Evolutionary conservation across 92 coral and sea anemone genomes (phyloP), one percentile per base, ranked within the genome.

Genomic region (Porites rus): DNA sequence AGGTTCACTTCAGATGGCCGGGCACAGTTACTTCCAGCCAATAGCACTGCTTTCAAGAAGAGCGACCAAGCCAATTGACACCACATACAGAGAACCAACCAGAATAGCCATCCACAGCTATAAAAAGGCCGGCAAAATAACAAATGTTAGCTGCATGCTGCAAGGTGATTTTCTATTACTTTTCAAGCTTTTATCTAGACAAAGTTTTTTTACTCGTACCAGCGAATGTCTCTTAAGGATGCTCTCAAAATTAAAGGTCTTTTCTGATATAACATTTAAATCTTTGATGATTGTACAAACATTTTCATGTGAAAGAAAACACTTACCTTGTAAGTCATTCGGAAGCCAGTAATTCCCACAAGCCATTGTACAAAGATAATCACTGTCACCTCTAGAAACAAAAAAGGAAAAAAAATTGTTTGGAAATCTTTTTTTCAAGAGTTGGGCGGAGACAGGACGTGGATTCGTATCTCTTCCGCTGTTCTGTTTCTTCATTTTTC

Each of bases 331-430:
- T 96, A 96, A 9, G 99, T 96, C 89, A 91, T 84, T 62, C 98
- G 95, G 73, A 93, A 92, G 64, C 97, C 99, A 62, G 92, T 68
- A 4, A 93, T 43, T 43, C 98, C 96, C 10, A 97, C 99, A 16
- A 91, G 66, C 99, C 99, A 97, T 87, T 97, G 96, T 19, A 93
- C 91, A 21, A 97, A 91, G 65, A 97, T 87, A 51, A 97, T 97
- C 74, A 97, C 97, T 1, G 98, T 95, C 84, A 97, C 99, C 93
- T 97, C 98, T 94, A 80, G 10, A 87, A 84, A 58, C 20, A 84
- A 89, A 22, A 77, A 10, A 20, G 43, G 12, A 24, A 43, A 25
- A 10, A 58, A 5, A 22, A 0, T 8, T 0, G 1, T 46, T n/a
- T 64, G 60, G 18, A 28, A 56, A 56, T 10, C 14, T 10, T 56